A percentile compares a stretch with the other conserved stretches of the same genome.
phyloP scores from a whole-genome alignment of 2,113 vertebrate species.

The Bungarus multicinctus region DNA sequence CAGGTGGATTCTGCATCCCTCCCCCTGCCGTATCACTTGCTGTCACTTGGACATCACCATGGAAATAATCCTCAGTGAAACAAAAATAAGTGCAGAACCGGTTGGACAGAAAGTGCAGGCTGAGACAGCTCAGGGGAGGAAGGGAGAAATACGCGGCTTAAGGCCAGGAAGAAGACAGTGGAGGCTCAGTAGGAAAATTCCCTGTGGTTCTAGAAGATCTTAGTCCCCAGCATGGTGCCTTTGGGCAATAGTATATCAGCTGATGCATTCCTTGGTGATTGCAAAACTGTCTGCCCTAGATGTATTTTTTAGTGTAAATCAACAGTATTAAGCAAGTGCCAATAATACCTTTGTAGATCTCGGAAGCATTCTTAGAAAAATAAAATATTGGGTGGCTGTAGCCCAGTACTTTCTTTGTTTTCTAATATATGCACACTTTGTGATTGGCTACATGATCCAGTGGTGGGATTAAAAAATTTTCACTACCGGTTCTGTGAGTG shows the following conservation, averaged over 20 bases:
- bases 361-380: not conserved
- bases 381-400: not conserved
- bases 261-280: not conserved
- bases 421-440: not conserved
- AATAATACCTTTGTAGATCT: not conserved
- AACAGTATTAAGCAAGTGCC: not conserved
- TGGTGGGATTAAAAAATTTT: no score
- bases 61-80: slow-evolving; percentile 71
- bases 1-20: slow-evolving; percentile 61
- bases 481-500: no score
- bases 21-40: not conserved
- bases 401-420: not conserved
- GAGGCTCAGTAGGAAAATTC: rapidly evolving
- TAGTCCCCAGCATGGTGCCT: not conserved
- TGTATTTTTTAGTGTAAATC: not conserved
- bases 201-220: rapidly evolving
- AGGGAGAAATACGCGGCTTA: not conserved
- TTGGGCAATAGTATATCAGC: not conserved
- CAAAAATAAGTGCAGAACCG: slow-evolving; percentile 74
- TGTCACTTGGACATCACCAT: slow-evolving; percentile 73
- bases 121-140: slow-evolving; percentile 35
- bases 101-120: slow-evolving; percentile 77
- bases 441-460: not conserved
- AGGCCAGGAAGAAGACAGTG: not conserved
- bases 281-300: not conserved